Conservation (phyloP, 2,113 vertebrate genomes). For the Gadus chalcogrammus region DNA sequence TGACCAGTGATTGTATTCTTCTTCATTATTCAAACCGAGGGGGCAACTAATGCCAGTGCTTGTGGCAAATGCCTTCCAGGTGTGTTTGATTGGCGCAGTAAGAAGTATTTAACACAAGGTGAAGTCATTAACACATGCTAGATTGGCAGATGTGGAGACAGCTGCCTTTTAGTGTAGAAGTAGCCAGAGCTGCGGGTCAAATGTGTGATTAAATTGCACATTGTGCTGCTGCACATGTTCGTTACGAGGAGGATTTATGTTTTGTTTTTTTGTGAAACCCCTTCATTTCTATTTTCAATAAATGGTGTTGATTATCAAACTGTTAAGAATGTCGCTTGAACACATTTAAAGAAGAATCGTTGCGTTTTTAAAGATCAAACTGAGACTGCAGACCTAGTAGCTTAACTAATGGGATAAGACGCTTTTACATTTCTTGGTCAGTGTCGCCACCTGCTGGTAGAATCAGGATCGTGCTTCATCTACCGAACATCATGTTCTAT, state of each 20-base stretch:
- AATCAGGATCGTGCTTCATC: neutral
- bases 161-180: conserved; percentile 26
- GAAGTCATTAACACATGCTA: conserved; percentile 66
- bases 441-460: conserved; percentile 47
- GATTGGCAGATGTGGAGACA: conserved; percentile 58
- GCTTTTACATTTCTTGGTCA: conserved; percentile 5
- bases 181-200: neutral
- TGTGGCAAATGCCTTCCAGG: conserved; percentile 86
- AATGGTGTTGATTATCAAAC: too few relatives aligned
- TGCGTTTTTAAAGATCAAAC: too few relatives aligned
- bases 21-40: conserved; percentile 84
- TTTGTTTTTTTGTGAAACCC: too few relatives aligned
- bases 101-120: conserved; percentile 62
- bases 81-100: conserved; percentile 73
- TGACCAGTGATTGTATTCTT: conserved; percentile 89
- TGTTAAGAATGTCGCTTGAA: too few relatives aligned
- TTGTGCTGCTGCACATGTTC: too few relatives aligned
- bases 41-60: conserved; percentile 80
- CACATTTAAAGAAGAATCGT: too few relatives aligned
- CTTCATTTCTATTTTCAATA: too few relatives aligned
- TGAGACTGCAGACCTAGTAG: too few relatives aligned
- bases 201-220: too few relatives aligned
- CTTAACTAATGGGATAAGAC: too few relatives aligned
- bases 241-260: too few relatives aligned
- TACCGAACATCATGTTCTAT: too few relatives aligned